Evolutionary conservation across 2,888 invertebrate genomes (phyloP).

Genomic region (Holacanthella duospinosa): DNA sequence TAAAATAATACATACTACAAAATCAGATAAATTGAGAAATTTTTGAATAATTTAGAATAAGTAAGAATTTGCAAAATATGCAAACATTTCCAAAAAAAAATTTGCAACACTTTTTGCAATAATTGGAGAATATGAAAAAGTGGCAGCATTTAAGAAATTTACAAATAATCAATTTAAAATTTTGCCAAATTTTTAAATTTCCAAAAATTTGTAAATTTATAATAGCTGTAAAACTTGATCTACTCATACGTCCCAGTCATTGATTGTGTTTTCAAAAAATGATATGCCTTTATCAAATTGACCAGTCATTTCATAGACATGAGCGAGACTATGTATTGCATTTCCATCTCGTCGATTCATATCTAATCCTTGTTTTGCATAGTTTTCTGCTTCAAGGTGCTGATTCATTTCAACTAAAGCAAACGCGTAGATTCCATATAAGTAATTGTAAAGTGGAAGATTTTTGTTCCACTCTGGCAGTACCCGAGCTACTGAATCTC

Average conservation of each 20-base stretch:
- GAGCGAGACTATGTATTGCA: constrained; percentile 14
- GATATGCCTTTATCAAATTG: constrained; percentile 6
- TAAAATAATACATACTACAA: too few species aligned
- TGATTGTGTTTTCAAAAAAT: constrained; percentile 10
- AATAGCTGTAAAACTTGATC: too few species aligned
- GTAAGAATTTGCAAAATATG: too few species aligned
- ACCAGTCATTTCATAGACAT: constrained; percentile 19
- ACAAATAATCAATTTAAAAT: too few species aligned
- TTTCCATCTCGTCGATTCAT: constrained; percentile 12
- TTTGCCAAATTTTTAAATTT: too few species aligned
- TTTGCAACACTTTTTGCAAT: too few species aligned
- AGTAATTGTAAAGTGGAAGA: constrained; percentile 8
- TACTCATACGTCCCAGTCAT: constrained; percentile 9
- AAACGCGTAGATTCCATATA: constrained; percentile 19
- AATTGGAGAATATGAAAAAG: too few species aligned
- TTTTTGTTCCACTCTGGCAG: constrained; percentile 7
- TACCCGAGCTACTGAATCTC: constrained; percentile 10
- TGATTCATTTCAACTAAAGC: constrained; percentile 15
- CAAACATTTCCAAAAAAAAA: too few species aligned
- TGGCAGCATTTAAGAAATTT: too few species aligned
- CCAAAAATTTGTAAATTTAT: too few species aligned
- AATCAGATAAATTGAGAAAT: too few species aligned
- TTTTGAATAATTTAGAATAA: too few species aligned
- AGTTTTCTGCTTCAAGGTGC: constrained; percentile 12
- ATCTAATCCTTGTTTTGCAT: constrained; percentile 11